phyloP scores from a whole-genome alignment of 2,888 invertebrate species.

The Malachius bipustulatus region DNA sequence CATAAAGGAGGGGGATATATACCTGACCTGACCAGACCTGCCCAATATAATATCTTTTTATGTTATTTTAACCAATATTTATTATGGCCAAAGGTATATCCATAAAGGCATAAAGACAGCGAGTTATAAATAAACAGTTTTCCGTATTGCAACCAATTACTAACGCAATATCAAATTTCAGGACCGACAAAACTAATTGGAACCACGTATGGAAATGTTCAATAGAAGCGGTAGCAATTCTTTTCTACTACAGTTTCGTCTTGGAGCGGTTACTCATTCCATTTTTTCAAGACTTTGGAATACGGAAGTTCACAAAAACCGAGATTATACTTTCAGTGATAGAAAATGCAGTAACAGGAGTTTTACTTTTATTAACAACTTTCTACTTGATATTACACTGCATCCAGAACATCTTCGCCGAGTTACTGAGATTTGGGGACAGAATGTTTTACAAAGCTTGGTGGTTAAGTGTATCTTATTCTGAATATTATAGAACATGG shows the following conservation, averaged over 20 bases:
- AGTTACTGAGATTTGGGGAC: slow-evolving; percentile 77
- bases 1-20: too few species aligned
- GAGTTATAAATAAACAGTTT: too few species aligned
- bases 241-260: slow-evolving; percentile 69
- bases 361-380: slow-evolving; percentile 38
- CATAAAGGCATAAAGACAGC: too few species aligned
- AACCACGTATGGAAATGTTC: slow-evolving; percentile 30
- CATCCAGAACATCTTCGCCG: slow-evolving; percentile 84
- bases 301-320: slow-evolving; percentile 34
- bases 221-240: slow-evolving; percentile 59
- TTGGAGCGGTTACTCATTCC: slow-evolving; percentile 65
- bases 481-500: slow-evolving; percentile 86
- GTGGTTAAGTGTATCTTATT: slow-evolving; percentile 81
- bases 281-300: slow-evolving; percentile 51
- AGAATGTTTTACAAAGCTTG: slow-evolving; percentile 83
- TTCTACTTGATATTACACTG: slow-evolving; percentile 83
- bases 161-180: slow-evolving; percentile 7
- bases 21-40: too few species aligned
- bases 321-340: slow-evolving; percentile 49
- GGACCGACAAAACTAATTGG: slow-evolving; percentile 10
- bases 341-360: slow-evolving; percentile 61
- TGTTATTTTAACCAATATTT: too few species aligned
- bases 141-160: too few species aligned
- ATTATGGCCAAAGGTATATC: too few species aligned
- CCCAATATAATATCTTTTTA: too few species aligned